A percentile compares a stretch with the other conserved stretches of the same genome.
phyloP scores from a whole-genome alignment of 2,888 invertebrate genomes.

The Selenia dentaria region DNA sequence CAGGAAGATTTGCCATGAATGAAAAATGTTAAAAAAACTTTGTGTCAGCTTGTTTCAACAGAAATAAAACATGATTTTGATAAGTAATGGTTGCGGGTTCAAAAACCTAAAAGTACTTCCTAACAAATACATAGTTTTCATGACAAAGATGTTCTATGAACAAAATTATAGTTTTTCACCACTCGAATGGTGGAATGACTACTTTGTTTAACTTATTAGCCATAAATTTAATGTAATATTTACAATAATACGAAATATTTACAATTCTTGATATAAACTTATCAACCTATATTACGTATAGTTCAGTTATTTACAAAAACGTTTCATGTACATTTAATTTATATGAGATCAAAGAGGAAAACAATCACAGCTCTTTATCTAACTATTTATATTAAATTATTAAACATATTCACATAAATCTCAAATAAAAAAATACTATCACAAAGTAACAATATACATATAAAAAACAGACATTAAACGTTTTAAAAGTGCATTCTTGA shows the following conservation, averaged over 20 bases:
- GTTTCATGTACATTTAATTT: constrained; percentile 49
- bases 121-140: constrained; percentile 19
- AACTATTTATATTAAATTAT: neutral
- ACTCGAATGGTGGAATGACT: constrained; percentile 59
- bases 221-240: constrained; percentile 54
- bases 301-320: constrained; percentile 61
- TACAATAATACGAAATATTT: constrained; percentile 75
- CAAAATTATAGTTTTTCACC: constrained; percentile 67
- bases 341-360: constrained; percentile 32
- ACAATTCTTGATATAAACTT: constrained; percentile 72
- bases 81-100: no score
- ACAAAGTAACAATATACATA: neutral
- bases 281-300: constrained; percentile 63
- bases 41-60: no score
- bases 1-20: no score
- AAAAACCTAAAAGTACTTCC: no score
- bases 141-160: constrained; percentile 72
- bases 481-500: no score
- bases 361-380: constrained; percentile 35
- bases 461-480: neutral
- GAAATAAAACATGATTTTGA: no score
- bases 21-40: no score
- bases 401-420: neutral
- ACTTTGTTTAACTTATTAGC: constrained; percentile 36
- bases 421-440: neutral